Percentiles rank a stretch among this genome's conserved stretches.
Conservation (phyloP, 2,888 invertebrate genomes). For the Apamea anceps region DNA sequence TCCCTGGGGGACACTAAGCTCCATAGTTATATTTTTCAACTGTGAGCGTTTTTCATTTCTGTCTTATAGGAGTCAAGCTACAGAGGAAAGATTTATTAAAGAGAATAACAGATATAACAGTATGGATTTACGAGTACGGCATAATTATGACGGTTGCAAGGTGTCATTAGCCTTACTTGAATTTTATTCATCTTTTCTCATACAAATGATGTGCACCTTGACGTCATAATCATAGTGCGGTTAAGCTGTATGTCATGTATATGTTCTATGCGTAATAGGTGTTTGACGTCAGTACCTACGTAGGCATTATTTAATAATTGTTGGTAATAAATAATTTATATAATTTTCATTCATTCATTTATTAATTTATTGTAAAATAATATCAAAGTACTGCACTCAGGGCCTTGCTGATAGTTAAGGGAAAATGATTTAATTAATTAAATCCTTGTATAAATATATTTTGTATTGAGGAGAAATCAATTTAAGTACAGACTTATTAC, state of each 20-base stretch:
- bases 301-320: constrained; percentile 20
- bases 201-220: constrained; percentile 4
- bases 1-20: constrained; percentile 34
- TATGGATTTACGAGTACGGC: background rate
- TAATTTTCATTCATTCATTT: background rate
- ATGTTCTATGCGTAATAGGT: constrained; percentile 18
- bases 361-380: background rate
- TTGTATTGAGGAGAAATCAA: background rate
- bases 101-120: background rate
- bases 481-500: background rate
- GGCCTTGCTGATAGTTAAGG: background rate
- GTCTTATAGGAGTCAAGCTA: background rate
- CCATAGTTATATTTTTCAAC: background rate
- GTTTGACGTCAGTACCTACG: constrained; percentile 31
- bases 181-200: constrained; percentile 19
- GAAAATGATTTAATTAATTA: constrained; percentile 1
- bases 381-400: constrained; percentile 4
- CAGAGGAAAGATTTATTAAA: background rate
- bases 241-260: constrained; percentile 10
- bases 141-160: background rate
- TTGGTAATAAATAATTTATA: background rate
- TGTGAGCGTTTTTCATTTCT: no score
- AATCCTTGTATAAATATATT: background rate
- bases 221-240: constrained; percentile 42
- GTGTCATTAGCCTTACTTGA: constrained; percentile 25